Base-by-base conservation (phyloP, 2,888 invertebrate species). In the Spicauda simplicius region DNA sequence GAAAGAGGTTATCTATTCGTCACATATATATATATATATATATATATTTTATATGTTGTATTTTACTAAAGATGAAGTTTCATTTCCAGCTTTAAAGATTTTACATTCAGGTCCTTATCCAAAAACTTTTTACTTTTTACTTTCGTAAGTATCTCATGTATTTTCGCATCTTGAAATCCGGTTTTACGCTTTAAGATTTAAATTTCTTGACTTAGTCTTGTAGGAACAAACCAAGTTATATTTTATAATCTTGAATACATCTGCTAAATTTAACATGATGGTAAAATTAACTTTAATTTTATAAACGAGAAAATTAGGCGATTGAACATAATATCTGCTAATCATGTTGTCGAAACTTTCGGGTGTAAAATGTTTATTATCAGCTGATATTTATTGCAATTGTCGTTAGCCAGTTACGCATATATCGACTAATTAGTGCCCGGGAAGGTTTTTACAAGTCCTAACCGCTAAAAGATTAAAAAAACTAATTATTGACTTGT, bases 401-500 rank as follows among this genome's bases (percentile, higher is more conserved):
- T 50, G 50, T 45, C 6, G 12, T 18, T 45, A 18, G 33, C 16
- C 37, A 56, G 56, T 56, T 58, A 45, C 58, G 45, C n/a, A 55
- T 5, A 48, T 45, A 11, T 16, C 16, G 16, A 30, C n/a, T 48
- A 30, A 50, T 54, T 25, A 54, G 45, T 33, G 6, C 30, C 16
- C 18, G 16, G 37, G 57, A 12, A n/a, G 6, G 25, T 45, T 63
- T 30, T 55, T 14, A 56, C 45, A 48, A 53, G 48, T 18, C 14
- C 56, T 56, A 64, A 64, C 50, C 64, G 33, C 50, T 58, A 58
- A 58, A 25, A 25, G 53, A 18, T 58, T 63, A 69, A 72, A 71
- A 71, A 72, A 71, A 59, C 53, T 69, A 68, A 68, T 69, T 52
- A 58, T 52, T 64, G 68, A 64, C 67, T 45, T 57, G 64, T 58